Conservation (phyloP, 2,888 invertebrate genomes). For the Arctia plantaginis region DNA sequence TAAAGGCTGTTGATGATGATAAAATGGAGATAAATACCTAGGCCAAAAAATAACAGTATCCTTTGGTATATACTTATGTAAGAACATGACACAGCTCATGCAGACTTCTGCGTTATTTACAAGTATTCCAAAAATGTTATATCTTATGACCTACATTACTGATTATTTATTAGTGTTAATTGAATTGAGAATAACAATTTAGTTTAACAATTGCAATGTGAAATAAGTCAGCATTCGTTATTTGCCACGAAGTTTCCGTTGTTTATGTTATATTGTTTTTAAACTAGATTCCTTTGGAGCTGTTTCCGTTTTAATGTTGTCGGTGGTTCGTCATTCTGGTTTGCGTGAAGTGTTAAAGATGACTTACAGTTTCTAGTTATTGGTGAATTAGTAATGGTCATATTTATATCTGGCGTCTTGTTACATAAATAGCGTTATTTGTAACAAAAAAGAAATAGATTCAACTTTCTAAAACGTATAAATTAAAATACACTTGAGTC, state of each 20-base stretch:
- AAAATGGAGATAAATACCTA: not conserved
- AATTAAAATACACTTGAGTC: no score
- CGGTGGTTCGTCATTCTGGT: slow-evolving; percentile 7
- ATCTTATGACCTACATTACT: slow-evolving; percentile 3
- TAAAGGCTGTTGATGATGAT: no score
- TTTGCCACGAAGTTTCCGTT: slow-evolving; percentile 11
- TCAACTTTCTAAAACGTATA: no score
- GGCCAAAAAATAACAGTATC: not conserved
- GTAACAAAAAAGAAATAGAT: no score
- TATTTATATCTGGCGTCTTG: not conserved
- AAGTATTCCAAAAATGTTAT: not conserved
- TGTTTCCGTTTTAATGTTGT: slow-evolving; percentile 9
- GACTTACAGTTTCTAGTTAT: not conserved
- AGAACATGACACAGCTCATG: not conserved
- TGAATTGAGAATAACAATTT: slow-evolving; percentile 36
- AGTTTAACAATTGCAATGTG: slow-evolving; percentile 31
- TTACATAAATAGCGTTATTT: slow-evolving; percentile 17
- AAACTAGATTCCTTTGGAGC: slow-evolving; percentile 24
- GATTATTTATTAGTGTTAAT: slow-evolving; percentile 34
- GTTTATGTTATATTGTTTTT: slow-evolving; percentile 18
- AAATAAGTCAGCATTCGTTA: slow-evolving; percentile 34
- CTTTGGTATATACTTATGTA: not conserved
- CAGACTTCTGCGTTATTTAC: not conserved
- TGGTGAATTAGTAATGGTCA: not conserved
- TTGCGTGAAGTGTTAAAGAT: not conserved